Conservation (phyloP, 2,888 invertebrate species). For the Pteria penguin region DNA sequence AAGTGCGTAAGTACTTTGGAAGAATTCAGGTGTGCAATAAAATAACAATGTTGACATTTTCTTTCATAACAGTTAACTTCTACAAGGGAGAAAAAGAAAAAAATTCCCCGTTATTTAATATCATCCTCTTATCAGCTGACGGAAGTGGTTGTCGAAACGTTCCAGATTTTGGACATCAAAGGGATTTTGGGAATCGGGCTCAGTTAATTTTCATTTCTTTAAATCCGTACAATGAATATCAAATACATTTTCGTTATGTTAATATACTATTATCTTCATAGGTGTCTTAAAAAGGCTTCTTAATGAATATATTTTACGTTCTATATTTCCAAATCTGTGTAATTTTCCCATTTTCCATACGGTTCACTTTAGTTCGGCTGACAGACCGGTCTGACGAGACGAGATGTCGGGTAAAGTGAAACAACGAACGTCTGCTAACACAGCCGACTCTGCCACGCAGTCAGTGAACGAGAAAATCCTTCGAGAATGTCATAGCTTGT, state of each 20-base stretch:
- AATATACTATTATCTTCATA: neutral
- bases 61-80: too few relatives aligned
- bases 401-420: slow-evolving; percentile 80
- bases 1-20: too few relatives aligned
- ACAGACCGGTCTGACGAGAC: slow-evolving; percentile 52
- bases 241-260: too few relatives aligned
- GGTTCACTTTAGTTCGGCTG: slow-evolving; percentile 47
- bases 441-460: slow-evolving; percentile 78
- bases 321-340: too few relatives aligned
- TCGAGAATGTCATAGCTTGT: slow-evolving; percentile 82
- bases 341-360: slow-evolving; percentile 22
- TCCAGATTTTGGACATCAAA: slow-evolving; percentile 40
- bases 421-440: slow-evolving; percentile 77
- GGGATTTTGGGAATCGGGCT: slow-evolving; percentile 33
- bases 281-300: too few relatives aligned
- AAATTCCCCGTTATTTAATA: slow-evolving; percentile 33
- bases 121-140: slow-evolving; percentile 76
- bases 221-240: too few relatives aligned
- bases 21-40: too few relatives aligned
- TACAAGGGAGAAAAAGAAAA: too few relatives aligned
- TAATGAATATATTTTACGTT: too few relatives aligned
- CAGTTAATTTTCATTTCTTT: too few relatives aligned
- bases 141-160: slow-evolving; percentile 72
- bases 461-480: slow-evolving; percentile 82
- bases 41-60: too few relatives aligned